phyloP scores from a whole-genome alignment of 2,888 invertebrate genomes.

The Sceliomorpha sp. region DNA sequence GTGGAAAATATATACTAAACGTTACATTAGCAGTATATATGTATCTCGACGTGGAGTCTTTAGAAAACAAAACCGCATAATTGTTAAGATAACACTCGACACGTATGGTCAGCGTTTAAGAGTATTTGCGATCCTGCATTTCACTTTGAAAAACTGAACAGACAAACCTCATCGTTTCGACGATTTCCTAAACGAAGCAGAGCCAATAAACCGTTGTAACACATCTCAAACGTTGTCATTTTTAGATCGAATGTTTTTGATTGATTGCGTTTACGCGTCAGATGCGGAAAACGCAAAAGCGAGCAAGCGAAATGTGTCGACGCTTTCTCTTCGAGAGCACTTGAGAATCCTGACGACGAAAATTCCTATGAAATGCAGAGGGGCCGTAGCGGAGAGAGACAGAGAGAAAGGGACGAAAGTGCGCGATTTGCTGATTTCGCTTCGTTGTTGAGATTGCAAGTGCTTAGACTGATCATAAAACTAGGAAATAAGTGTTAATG shows the following conservation, averaged over 20 bases:
- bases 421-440: conserved; percentile 1
- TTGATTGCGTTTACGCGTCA: conserved; percentile 3
- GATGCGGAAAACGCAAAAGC: not conserved
- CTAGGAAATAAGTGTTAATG: conserved; percentile 16
- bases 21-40: not conserved
- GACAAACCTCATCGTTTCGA: not conserved
- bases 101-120: not conserved
- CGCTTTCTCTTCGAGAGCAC: conserved; percentile 1
- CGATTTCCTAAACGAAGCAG: conserved; percentile 1
- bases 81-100: conserved; percentile 1
- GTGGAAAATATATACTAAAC: not conserved
- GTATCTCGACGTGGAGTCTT: not conserved
- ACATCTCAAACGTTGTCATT: too few relatives aligned
- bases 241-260: conserved; percentile 1
- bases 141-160: not conserved
- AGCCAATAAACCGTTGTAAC: not conserved
- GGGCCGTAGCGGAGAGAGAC: too few relatives aligned
- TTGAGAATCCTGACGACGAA: conserved; percentile 9
- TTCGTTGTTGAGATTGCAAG: conserved; percentile 20
- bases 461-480: conserved; percentile 19
- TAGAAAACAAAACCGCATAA: conserved; percentile 1
- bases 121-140: not conserved
- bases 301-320: conserved; percentile 2
- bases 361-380: conserved; percentile 1
- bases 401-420: conserved; percentile 1